phyloP scores from a whole-genome alignment of 2,797 vertebrate species.

The Masticophis lateralis region DNA sequence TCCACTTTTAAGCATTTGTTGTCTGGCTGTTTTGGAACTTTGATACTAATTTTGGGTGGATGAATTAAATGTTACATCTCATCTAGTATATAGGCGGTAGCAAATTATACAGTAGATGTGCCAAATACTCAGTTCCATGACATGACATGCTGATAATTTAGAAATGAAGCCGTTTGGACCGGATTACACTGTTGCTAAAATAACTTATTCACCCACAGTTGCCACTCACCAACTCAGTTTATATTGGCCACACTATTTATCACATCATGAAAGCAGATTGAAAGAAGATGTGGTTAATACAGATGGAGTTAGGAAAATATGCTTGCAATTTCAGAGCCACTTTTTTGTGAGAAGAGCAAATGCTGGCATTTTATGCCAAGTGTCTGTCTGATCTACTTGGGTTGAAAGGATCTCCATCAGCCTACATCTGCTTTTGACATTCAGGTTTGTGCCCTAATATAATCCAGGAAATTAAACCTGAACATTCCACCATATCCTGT shows the following conservation, averaged over 20 bases:
- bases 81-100: slow-evolving; percentile 12
- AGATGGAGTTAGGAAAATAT: neutral
- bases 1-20: neutral
- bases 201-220: neutral
- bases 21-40: neutral
- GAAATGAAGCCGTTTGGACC: neutral
- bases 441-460: slow-evolving; percentile 38
- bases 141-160: neutral
- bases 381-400: slow-evolving; percentile 16
- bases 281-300: neutral
- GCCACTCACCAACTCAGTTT: neutral
- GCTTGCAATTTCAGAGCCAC: neutral
- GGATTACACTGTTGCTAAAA: neutral
- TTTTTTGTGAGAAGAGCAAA: neutral
- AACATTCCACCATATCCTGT: slow-evolving; percentile 59
- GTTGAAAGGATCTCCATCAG: neutral
- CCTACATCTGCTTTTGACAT: neutral
- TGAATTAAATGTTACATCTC: neutral
- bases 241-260: neutral
- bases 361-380: neutral
- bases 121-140: slow-evolving; percentile 7
- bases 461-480: slow-evolving; percentile 29
- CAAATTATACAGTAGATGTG: neutral
- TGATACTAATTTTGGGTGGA: neutral
- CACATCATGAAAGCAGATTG: neutral